Percentiles rank a stretch among this genome's conserved stretches.
phyloP scores from a whole-genome alignment of 2,113 vertebrate genomes.

The Tricholaema leucomelas region DNA sequence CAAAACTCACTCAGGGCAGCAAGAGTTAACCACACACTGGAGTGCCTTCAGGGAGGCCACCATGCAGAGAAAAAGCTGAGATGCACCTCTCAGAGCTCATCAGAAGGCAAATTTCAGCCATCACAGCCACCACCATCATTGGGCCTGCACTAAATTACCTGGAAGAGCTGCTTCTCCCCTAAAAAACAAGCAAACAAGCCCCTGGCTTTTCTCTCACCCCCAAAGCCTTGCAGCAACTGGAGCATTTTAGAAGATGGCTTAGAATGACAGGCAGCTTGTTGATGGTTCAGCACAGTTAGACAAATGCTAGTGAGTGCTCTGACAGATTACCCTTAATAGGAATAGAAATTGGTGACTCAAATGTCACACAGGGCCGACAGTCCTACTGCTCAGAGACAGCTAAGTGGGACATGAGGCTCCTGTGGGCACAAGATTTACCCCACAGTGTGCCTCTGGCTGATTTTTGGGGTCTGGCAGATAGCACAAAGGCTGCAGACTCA shows the following conservation, averaged over 20 bases:
- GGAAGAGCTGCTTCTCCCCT: neutral
- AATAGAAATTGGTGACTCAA: neutral
- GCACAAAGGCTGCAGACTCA: neutral
- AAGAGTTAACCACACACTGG: neutral
- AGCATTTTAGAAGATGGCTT: neutral
- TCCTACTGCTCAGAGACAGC: neutral
- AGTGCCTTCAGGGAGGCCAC: neutral
- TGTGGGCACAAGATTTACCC: neutral
- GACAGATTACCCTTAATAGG: neutral
- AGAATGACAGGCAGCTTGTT: neutral
- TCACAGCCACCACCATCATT: too few relatives aligned
- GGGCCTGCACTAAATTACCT: neutral
- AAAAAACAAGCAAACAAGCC: neutral
- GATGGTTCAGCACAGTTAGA: neutral
- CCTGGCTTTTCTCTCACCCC: neutral
- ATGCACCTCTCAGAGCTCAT: neutral
- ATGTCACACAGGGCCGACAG: neutral
- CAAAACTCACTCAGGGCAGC: neutral
- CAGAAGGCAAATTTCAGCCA: neutral
- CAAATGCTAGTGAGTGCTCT: neutral
- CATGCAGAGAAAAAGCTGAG: neutral
- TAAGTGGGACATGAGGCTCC: neutral
- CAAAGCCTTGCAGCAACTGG: neutral
- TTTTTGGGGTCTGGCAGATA: neutral
- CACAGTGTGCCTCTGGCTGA: fast-evolving